Base-by-base conservation (phyloP, 2,113 vertebrate genomes). In the Podiceps cristatus region DNA sequence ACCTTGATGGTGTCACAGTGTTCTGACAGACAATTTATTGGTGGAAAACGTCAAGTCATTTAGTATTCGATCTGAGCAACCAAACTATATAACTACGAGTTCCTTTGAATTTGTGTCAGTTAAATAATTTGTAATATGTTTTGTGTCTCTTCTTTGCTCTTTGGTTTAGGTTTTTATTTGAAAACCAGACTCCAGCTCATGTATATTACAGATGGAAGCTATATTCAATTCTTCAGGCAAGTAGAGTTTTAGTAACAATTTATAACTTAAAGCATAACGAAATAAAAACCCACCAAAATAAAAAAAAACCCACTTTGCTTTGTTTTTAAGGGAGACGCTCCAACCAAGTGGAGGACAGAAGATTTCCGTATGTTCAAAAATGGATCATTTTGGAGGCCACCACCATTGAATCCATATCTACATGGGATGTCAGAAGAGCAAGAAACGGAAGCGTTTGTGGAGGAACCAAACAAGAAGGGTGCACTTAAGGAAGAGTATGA, bases 331-430 rank as follows among this genome's bases (percentile, higher is more conserved):
- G 99, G 99, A 86, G 99, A 99, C 97, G 99, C 99, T 86, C 99
- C 99, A 83, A 99, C 98, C 66, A 99, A 99, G 95, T 99, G 99
- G 99, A 98, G 98, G 93, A 99, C 99, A 3, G 99, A 99, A 52
- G 99, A 99, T 92, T 99, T 99, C 93, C 98, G 99, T 64, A 99
- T 99, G 99, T 99, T 99, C 98, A 99, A 99, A 97, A 99, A 99
- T 49, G 99, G 99, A 50, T 99, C 99, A 1, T 97, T 99, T 71
- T 99, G 99, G 99, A 99, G 99, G 62, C 99, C 99, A 2, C 99
- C 99, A 42, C 99, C 99, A 4, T 97, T 99, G 67, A 99, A 99
- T 95, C 99, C 99, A 0, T 99, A 99, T 93, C 96, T 99, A 47
- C 99, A 99, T 50, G 99, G 99, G 73, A 99, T 99, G 94, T 99